Conservation (phyloP, 37 sponge, comb jelly and placozoan species). For the Cladorhizidae sp. region DNA sequence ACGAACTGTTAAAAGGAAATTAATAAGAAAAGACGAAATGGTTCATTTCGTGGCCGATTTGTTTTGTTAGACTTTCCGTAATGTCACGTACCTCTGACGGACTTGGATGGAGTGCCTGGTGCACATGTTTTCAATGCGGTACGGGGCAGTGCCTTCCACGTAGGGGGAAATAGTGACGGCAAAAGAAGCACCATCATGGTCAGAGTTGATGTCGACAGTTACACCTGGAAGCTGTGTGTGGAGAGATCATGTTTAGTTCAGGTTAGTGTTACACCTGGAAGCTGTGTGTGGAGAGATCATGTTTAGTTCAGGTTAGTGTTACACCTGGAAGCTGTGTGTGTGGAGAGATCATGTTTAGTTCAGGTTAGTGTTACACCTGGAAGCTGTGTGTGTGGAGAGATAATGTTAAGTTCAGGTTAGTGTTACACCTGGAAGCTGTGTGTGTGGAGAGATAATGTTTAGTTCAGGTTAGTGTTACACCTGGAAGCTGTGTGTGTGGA, state of each 20-base stretch:
- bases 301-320: not conserved
- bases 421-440: no score
- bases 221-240: slow-evolving; percentile 3
- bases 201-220: slow-evolving; percentile 4
- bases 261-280: not conserved
- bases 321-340: not conserved
- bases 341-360: no score
- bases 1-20: not conserved
- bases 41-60: no score
- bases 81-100: slow-evolving; percentile 7
- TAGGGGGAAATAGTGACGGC: slow-evolving; percentile 12
- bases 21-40: not conserved
- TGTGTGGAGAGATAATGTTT: no score
- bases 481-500: no score
- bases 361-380: no score
- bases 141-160: slow-evolving; percentile 3
- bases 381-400: no score
- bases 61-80: no score
- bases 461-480: no score
- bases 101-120: not conserved
- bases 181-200: not conserved
- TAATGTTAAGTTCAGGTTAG: no score
- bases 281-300: not conserved
- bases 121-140: slow-evolving; percentile 13
- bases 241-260: not conserved